Evolutionary conservation across 2,113 vertebrate genomes (phyloP).

Genomic region (Empidonax traillii): DNA sequence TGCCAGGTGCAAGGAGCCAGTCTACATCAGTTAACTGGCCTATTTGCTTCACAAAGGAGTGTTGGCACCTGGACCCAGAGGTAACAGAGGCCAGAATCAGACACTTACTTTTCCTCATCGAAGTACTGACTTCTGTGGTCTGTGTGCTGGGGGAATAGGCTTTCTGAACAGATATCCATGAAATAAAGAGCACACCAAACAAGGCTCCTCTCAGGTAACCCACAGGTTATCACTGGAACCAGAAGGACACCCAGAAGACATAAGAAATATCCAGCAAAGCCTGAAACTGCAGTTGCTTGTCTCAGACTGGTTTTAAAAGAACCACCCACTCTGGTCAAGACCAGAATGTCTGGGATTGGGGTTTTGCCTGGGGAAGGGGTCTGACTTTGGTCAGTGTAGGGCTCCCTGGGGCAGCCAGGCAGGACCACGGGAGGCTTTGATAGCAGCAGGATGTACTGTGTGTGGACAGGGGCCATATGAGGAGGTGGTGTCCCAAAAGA

Average conservation of each 20-base stretch:
- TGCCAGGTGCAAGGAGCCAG: background rate
- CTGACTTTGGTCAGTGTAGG: background rate
- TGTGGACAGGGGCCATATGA: background rate
- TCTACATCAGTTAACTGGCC: background rate
- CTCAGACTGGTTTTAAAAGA: background rate
- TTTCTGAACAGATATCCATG: background rate
- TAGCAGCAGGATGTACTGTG: background rate
- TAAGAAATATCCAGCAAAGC: background rate
- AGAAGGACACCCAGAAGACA: background rate
- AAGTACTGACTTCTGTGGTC: background rate
- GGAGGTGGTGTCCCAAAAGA: background rate
- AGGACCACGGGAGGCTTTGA: background rate
- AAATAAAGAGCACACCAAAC: background rate
- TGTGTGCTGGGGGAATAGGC: background rate
- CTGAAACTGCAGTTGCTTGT: background rate
- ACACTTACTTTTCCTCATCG: background rate
- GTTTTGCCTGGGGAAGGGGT: rapidly evolving
- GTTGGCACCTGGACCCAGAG: background rate
- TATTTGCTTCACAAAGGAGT: background rate
- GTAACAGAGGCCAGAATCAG: background rate
- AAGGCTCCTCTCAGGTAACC: background rate
- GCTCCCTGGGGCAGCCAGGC: background rate
- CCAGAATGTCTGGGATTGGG: rapidly evolving
- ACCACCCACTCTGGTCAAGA: background rate
- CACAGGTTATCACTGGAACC: background rate